A percentile compares a stretch with the other conserved stretches of the same genome.
phyloP scores from a whole-genome alignment of 2,797 vertebrate genomes.

The Antennarius maculatus region DNA sequence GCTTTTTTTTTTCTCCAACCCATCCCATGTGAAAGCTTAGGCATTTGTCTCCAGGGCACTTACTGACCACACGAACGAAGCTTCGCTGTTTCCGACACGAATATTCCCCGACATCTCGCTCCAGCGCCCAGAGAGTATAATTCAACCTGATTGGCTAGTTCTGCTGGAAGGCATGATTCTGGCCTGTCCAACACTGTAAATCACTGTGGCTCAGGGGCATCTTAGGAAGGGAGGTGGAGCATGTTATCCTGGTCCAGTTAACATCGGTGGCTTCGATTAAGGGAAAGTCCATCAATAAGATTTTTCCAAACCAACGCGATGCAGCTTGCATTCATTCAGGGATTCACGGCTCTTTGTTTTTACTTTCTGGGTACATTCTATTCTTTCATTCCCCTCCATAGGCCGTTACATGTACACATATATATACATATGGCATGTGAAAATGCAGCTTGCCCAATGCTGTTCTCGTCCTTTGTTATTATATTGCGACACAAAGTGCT shows the following conservation, averaged over 20 bases:
- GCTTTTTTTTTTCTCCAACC: conserved; percentile 49
- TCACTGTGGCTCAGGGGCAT: conserved; percentile 73
- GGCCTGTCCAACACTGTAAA: conserved; percentile 79
- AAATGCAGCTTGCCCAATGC: conserved; percentile 65
- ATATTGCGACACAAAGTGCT: conserved; percentile 77
- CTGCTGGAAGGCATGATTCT: conserved; percentile 84
- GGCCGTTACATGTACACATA: conserved; percentile 18
- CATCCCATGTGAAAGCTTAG: conserved; percentile 59
- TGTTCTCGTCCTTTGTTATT: conserved; percentile 74
- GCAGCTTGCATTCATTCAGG: neutral
- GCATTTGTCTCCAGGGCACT: conserved; percentile 72
- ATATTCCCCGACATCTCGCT: conserved; percentile 73
- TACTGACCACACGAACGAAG: conserved; percentile 73
- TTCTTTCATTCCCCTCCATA: conserved; percentile 2
- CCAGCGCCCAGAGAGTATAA: conserved; percentile 73
- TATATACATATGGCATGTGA: conserved; percentile 31
- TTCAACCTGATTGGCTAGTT: conserved; percentile 83
- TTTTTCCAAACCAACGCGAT: conserved; percentile 7
- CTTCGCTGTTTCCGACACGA: conserved; percentile 72
- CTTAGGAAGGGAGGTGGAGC: conserved; percentile 47
- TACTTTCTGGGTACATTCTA: conserved; percentile 8
- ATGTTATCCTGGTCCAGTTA: conserved; percentile 77
- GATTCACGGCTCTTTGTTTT: neutral
- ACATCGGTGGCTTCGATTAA: conserved; percentile 56
- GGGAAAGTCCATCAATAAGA: conserved; percentile 14